phyloP scores from a whole-genome alignment of 2,797 vertebrate genomes.

The Cyclopterus lumpus region DNA sequence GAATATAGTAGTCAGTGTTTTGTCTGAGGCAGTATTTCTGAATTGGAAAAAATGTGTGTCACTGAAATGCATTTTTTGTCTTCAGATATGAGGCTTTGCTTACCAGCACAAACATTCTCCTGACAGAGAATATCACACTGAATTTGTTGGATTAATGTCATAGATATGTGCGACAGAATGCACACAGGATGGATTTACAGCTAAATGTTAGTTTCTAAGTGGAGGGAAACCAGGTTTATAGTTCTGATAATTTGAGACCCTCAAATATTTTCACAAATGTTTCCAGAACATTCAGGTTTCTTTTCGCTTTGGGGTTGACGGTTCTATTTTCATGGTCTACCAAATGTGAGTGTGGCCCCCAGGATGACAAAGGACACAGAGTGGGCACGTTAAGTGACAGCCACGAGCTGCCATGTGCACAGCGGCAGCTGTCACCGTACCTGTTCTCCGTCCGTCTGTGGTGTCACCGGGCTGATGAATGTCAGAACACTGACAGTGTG shows the following conservation, averaged over 20 bases:
- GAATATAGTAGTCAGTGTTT: not conserved
- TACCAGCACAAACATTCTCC: not conserved
- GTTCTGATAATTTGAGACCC: not conserved
- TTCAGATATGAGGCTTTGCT: not conserved
- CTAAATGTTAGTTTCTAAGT: not conserved
- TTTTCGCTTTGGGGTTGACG: not conserved
- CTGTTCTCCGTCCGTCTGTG: not conserved
- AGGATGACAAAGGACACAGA: not conserved
- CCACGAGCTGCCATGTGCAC: not conserved
- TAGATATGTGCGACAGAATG: not conserved
- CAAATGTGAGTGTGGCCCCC: not conserved
- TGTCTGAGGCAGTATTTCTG: conserved; percentile 9
- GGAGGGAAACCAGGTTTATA: not conserved
- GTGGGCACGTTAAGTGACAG: not conserved
- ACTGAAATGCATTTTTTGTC: not conserved
- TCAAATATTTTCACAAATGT: not conserved
- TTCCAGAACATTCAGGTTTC: not conserved
- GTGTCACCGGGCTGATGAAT: conserved; percentile 25
- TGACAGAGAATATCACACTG: not conserved
- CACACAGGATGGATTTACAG: too few species aligned
- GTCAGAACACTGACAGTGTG: not conserved
- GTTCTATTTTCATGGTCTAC: not conserved
- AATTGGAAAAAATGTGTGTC: not conserved
- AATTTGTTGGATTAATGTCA: not conserved
- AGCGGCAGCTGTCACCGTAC: not conserved